phyloP scores from a whole-genome alignment of 2,888 invertebrate species.

The Trachelus tabidus region DNA sequence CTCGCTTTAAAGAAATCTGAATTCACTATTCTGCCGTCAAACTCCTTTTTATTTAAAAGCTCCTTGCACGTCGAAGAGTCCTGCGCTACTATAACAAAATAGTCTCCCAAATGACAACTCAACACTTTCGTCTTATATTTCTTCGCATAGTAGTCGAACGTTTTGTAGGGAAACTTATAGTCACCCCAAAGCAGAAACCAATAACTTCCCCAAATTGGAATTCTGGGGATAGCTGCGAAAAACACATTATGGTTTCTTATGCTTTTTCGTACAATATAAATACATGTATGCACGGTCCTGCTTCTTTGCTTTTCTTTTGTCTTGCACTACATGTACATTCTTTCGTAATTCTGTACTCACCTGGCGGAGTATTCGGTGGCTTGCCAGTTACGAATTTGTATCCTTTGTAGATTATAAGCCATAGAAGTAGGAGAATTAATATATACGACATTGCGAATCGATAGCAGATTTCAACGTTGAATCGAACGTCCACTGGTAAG shows the following conservation, averaged over 20 bases:
- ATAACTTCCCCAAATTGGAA: constrained; percentile 75
- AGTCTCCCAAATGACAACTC: constrained; percentile 70
- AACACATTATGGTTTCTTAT: neutral
- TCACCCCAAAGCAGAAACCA: constrained; percentile 70
- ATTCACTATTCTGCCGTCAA: constrained; percentile 71
- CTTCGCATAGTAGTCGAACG: constrained; percentile 67
- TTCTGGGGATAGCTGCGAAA: constrained; percentile 70
- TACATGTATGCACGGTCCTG: neutral
- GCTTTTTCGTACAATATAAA: constrained; percentile 4
- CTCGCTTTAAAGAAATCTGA: constrained; percentile 68
- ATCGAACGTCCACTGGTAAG: too few species aligned
- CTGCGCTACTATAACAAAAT: constrained; percentile 69
- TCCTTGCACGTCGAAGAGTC: constrained; percentile 71
- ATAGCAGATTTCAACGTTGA: too few species aligned
- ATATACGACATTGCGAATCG: neutral
- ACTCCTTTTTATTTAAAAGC: constrained; percentile 70
- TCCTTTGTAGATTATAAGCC: constrained; percentile 24
- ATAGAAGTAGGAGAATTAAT: neutral
- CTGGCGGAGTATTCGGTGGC: constrained; percentile 72
- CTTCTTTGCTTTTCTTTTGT: neutral
- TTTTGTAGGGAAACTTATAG: constrained; percentile 68
- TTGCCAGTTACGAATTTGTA: constrained; percentile 35
- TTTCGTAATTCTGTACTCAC: constrained; percentile 57
- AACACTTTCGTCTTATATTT: constrained; percentile 73
- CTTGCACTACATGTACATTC: neutral